Conservation (phyloP, 2,888 invertebrate species). For the Xylota sylvarum region DNA sequence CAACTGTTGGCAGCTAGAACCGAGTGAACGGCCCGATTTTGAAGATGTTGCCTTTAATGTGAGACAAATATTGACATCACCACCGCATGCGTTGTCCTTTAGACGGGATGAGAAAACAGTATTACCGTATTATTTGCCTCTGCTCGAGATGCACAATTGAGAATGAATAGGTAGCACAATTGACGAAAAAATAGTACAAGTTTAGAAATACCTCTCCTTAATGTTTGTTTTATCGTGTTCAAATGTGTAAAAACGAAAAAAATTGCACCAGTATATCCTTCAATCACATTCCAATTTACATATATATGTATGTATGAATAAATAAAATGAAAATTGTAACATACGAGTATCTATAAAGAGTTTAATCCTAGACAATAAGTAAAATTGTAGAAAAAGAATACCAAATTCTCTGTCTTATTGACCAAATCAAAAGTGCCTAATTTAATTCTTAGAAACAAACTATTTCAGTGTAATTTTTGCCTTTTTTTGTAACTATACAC, state of each 20-base stretch:
- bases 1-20: conserved; percentile 94
- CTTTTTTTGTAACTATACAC: conserved; percentile 67
- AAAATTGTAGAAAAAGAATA: conserved; percentile 25
- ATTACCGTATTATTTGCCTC: conserved; percentile 84
- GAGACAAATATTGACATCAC: conserved; percentile 84
- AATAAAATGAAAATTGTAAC: not conserved
- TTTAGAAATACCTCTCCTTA: conserved; percentile 49
- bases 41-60: conserved; percentile 86
- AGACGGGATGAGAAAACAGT: conserved; percentile 80
- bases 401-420: conserved; percentile 39
- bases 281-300: conserved; percentile 54
- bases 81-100: conserved; percentile 83
- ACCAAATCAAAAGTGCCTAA: conserved; percentile 70
- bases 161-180: conserved; percentile 38
- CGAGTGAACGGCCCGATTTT: conserved; percentile 92
- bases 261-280: conserved; percentile 39
- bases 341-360: conserved; percentile 13
- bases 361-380: conserved; percentile 7
- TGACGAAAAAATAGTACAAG: conserved; percentile 62
- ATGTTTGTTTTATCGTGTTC: conserved; percentile 42
- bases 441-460: conserved; percentile 35
- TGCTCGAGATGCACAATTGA: conserved; percentile 82
- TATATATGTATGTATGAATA: no score
- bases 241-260: conserved; percentile 24
- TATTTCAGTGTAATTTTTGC: conserved; percentile 35